These are phyloP conservation scores for Salarias fasciatus DNA, from an alignment of 2,797 vertebrate genomes.

Conservation along the genomic window DNA sequence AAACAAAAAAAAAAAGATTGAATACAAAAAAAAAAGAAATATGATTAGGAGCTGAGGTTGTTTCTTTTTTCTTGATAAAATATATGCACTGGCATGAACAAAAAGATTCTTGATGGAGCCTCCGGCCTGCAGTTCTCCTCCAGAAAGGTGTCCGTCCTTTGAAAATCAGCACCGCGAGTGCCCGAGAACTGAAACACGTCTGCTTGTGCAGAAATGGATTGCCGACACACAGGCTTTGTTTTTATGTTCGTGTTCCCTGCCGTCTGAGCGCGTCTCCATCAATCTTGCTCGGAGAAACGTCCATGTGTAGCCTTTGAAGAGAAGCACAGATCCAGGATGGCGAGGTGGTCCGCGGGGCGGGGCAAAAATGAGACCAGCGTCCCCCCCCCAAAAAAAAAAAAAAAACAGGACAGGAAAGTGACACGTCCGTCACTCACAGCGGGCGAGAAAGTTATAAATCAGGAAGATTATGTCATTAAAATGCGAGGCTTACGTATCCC, in stretches of 20 bases:
- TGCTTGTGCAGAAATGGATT: slow-evolving; percentile 46
- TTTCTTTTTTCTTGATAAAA: slow-evolving; percentile 36
- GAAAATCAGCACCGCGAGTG: slow-evolving; percentile 22
- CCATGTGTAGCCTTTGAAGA: slow-evolving; percentile 29
- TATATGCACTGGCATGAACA: slow-evolving; percentile 51
- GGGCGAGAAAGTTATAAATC: slow-evolving; percentile 35
- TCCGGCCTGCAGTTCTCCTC: slow-evolving; percentile 33
- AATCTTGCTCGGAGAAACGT: slow-evolving; percentile 42
- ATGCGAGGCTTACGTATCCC: slow-evolving; percentile 33
- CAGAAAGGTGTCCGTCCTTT: slow-evolving; percentile 38
- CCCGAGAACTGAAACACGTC: slow-evolving; percentile 23
- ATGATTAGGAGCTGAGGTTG: neutral
- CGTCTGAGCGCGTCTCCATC: slow-evolving; percentile 40
- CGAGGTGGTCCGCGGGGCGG: slow-evolving; percentile 38
- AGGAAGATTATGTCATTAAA: slow-evolving; percentile 44
- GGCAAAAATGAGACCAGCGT: slow-evolving; percentile 3
- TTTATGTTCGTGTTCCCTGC: slow-evolving; percentile 42
- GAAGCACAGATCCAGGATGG: slow-evolving; percentile 37
- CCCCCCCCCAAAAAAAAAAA: slow-evolving; percentile 2
- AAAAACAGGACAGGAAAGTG: slow-evolving; percentile 16
- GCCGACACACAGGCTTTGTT: neutral
- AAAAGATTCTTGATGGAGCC: slow-evolving; percentile 33
- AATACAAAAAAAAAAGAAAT: slow-evolving; percentile 1
- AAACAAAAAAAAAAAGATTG: neutral
- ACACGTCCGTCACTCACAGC: slow-evolving; percentile 16